phyloP scores from a whole-genome alignment of 2,797 vertebrate species.

The Rallus crepitans region DNA sequence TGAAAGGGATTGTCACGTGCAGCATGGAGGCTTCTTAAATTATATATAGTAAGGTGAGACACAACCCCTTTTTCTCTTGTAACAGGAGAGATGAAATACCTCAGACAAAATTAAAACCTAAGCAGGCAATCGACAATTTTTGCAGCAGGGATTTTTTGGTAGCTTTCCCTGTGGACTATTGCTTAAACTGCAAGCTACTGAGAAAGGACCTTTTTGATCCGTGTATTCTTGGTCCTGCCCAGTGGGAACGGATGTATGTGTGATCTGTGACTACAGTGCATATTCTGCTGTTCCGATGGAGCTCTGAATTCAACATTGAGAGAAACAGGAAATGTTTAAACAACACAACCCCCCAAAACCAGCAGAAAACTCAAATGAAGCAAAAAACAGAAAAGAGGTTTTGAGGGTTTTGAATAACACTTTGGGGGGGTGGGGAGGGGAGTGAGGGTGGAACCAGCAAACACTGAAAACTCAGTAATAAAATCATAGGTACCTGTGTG shows the following conservation, averaged over 20 bases:
- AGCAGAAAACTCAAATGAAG: not conserved
- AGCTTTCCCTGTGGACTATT: not conserved
- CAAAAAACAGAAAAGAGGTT: not conserved
- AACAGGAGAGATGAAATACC: not conserved
- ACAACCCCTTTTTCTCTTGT: not conserved
- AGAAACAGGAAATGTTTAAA: constrained; percentile 26
- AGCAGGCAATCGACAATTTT: not conserved
- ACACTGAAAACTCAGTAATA: not conserved
- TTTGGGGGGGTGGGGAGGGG: not conserved
- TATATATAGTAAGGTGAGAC: not conserved
- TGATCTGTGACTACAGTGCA: not conserved
- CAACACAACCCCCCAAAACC: rapidly evolving
- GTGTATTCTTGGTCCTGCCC: not conserved
- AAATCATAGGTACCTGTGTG: not conserved
- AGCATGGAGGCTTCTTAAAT: not conserved
- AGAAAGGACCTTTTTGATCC: not conserved
- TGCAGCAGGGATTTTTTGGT: not conserved
- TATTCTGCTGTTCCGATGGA: not conserved
- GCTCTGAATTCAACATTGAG: not conserved
- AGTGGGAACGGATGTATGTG: not conserved
- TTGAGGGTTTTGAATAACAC: not conserved
- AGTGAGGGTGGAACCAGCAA: not conserved
- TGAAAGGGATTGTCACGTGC: not conserved
- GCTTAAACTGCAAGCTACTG: not conserved
- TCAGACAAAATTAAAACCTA: not conserved